Base-by-base conservation (phyloP, 1,140 invertebrate species). In the Druon quercuslanigerum region DNA sequence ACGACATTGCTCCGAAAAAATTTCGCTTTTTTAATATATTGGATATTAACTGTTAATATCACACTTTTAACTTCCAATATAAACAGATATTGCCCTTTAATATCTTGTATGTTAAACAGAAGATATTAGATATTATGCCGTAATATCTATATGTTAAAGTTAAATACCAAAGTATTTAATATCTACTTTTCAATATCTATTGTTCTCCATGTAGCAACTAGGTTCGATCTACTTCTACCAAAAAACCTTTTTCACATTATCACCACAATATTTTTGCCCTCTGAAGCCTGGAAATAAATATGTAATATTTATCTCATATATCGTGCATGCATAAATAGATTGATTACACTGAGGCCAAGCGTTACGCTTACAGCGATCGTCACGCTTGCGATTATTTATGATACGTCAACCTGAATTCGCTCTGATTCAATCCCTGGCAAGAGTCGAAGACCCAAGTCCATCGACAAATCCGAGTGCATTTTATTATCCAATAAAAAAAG, bases 191-290 rank as follows among this genome's bases (percentile, higher is more conserved):
- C n/a, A n/a, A n/a, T n/a, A n/a, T n/a, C n/a, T n/a, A n/a, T n/a
- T n/a, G n/a, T n/a, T n/a, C n/a, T n/a, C n/a, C n/a, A n/a, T n/a
- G n/a, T 66, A 66, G 1, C 25, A 66, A 66, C 60, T 57, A 17
- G 56, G 19, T 66, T 66, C 25, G 60, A 66, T 40, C 60, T 66
- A 66, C 25, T 66, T 66, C 16, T n/a, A 33, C 40, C 20, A 66
- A 33, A 33, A 13, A 33, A 66, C 12, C 57, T 33, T 66, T 66
- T 33, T 46, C 46, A 40, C 57, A 14, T 16, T 33, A 3, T 40
- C 25, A 40, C n/a, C 40, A 40, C 14, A 40, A 6, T 66, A 14
- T 9, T 46, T 46, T 46, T 46, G 9, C 40, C 40, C 9, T 11
- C 9, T 1, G 9, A 46, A 46, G 40, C 7, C 40, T 46, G 40